A percentile compares a stretch with the other conserved stretches of the same genome.
These are phyloP conservation scores for Drosophila pseudoananassae DNA, from an alignment of 1,140 invertebrate species.

Conservation along the genomic window DNA sequence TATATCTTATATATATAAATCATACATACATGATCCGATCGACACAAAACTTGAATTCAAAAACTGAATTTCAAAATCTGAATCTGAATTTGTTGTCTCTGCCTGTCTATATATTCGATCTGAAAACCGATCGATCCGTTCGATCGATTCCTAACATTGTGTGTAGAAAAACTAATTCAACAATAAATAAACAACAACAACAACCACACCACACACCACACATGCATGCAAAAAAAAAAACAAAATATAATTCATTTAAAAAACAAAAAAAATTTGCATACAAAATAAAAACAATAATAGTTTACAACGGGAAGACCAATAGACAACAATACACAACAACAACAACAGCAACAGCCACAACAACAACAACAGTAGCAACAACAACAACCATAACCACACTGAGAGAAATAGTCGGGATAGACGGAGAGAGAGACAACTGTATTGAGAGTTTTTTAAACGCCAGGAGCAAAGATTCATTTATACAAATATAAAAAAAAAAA, in stretches of 20 bases:
- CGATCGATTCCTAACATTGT: constrained; percentile 54
- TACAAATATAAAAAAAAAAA: constrained; percentile 66
- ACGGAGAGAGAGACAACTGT: constrained; percentile 53
- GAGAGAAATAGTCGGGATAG: constrained; percentile 37
- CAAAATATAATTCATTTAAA: constrained; percentile 47
- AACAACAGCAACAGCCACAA: constrained; percentile 25
- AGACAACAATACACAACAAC: constrained; percentile 64
- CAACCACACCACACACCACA: constrained; percentile 52
- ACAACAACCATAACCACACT: constrained; percentile 34
- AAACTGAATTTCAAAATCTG: constrained; percentile 19
- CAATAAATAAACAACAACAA: constrained; percentile 24
- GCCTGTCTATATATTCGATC: constrained; percentile 15
- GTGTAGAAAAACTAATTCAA: constrained; percentile 80
- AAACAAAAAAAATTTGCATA: constrained; percentile 56
- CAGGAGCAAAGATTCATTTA: constrained; percentile 76
- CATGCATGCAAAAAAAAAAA: constrained; percentile 48
- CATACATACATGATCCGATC: constrained; percentile 55
- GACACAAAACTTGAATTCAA: constrained; percentile 33
- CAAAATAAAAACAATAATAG: constrained; percentile 50
- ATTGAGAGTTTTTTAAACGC: constrained; percentile 68
- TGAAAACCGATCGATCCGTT: constrained; percentile 36
- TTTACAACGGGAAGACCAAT: constrained; percentile 64
- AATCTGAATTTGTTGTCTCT: constrained; percentile 22
- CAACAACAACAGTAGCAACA: constrained; percentile 18
- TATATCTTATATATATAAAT: constrained; percentile 14